Percentiles rank a stretch among this genome's conserved stretches.
Evolutionary conservation across 2,888 invertebrate species (phyloP).

Genomic region (Eilema sororculum): DNA sequence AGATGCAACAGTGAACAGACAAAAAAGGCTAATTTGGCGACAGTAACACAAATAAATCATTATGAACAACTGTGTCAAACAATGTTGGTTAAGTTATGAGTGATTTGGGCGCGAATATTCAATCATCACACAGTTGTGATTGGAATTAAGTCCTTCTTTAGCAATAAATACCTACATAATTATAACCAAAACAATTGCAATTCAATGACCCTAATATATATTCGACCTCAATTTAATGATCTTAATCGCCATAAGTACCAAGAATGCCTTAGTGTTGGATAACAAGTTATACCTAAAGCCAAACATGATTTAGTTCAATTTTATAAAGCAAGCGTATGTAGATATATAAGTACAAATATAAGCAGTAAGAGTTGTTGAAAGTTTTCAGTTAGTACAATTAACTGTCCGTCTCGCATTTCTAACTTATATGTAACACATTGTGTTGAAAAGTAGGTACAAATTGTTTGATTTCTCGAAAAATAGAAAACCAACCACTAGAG

Average conservation of each 20-base stretch:
- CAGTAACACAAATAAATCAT: not conserved
- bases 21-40: not conserved
- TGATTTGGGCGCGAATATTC: not conserved
- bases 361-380: slow-evolving; percentile 23
- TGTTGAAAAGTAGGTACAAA: not conserved
- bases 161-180: not conserved
- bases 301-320: not conserved
- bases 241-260: not conserved
- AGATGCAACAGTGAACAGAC: too few relatives aligned
- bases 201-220: slow-evolving; percentile 1
- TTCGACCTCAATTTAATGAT: not conserved
- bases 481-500: not conserved
- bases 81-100: not conserved
- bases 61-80: not conserved
- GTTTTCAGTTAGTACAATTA: slow-evolving; percentile 22
- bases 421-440: not conserved
- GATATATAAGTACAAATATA: slow-evolving; percentile 27
- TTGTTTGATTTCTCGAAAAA: not conserved
- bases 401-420: not conserved
- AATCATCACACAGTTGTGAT: not conserved
- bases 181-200: not conserved
- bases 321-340: not conserved
- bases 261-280: not conserved
- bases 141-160: not conserved
- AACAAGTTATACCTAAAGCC: not conserved